Percentiles rank a stretch among this genome's conserved stretches.
Conservation (phyloP, 92 coral and sea anemone species). For the Bergia puertoricense region DNA sequence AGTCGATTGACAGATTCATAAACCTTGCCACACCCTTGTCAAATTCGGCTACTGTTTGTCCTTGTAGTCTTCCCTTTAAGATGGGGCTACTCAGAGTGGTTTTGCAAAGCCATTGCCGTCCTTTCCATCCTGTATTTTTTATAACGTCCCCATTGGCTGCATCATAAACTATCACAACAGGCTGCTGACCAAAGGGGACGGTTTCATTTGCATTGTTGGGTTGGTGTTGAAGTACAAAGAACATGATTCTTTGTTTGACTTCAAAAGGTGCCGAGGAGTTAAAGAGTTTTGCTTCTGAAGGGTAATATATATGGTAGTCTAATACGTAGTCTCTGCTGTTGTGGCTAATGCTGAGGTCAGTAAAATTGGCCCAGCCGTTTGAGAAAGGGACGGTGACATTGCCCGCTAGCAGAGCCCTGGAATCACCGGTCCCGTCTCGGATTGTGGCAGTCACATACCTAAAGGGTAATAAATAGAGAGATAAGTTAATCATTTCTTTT, state of each 20-base stretch:
- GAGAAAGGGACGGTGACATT: conserved; percentile 64
- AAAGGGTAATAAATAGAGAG: neutral
- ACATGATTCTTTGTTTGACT: conserved; percentile 70
- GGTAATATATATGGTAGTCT: conserved; percentile 67
- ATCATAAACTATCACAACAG: conserved; percentile 74
- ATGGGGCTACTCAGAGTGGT: conserved; percentile 59
- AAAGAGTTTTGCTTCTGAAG: conserved; percentile 58
- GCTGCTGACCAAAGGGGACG: conserved; percentile 78
- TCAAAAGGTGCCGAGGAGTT: conserved; percentile 56
- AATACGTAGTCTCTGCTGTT: conserved; percentile 59
- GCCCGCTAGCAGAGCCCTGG: conserved; percentile 67
- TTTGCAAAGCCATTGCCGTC: conserved; percentile 75
- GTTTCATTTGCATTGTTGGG: conserved; percentile 79
- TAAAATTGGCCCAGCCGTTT: conserved; percentile 85
- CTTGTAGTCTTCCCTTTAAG: conserved; percentile 60
- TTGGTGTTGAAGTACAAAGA: conserved; percentile 57
- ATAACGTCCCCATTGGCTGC: conserved; percentile 79
- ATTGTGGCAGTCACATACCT: conserved; percentile 81
- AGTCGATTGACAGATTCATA: conserved; percentile 67
- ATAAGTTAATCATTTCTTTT: too few species aligned
- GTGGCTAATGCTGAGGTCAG: conserved; percentile 75
- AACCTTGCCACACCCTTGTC: conserved; percentile 70
- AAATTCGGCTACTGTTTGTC: conserved; percentile 66
- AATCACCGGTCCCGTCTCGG: conserved; percentile 72
- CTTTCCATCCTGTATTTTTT: conserved; percentile 91